Conservation (phyloP, 2,113 vertebrate genomes). For the Cryptotis parvus region DNA sequence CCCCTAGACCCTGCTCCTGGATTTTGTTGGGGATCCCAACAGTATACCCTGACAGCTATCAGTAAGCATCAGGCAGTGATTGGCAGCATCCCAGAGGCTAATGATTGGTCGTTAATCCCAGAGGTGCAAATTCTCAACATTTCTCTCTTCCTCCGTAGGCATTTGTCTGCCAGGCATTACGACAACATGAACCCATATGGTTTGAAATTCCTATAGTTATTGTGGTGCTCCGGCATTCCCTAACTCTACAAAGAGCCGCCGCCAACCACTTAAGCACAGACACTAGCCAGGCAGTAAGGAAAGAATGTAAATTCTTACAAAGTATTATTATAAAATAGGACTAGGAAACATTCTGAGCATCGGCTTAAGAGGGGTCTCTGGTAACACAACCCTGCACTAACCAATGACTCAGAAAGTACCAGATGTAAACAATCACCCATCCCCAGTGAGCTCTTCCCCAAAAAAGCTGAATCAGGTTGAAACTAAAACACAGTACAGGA, state of each 20-base stretch:
- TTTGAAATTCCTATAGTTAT: background rate
- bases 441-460: background rate
- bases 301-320: background rate
- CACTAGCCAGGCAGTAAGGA: background rate
- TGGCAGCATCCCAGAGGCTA: too few relatives aligned
- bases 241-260: background rate
- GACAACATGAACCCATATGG: background rate
- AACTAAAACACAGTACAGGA: background rate
- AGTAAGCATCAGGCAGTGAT: background rate
- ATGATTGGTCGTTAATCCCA: background rate
- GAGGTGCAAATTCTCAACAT: background rate
- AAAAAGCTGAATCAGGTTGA: background rate
- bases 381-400: background rate
- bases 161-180: background rate
- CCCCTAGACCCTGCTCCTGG: too few relatives aligned
- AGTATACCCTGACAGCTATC: too few relatives aligned
- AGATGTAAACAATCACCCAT: background rate
- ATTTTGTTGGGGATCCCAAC: too few relatives aligned
- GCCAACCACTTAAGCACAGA: background rate
- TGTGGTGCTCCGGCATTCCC: background rate
- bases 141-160: background rate
- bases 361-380: background rate
- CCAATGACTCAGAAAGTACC: background rate
- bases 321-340: constrained; percentile 6
- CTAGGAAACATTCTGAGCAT: background rate